A percentile compares a stretch with the other conserved stretches of the same genome.
These are phyloP conservation scores for Colius striatus DNA, from an alignment of 2,113 vertebrate species.

Conservation along the genomic window DNA sequence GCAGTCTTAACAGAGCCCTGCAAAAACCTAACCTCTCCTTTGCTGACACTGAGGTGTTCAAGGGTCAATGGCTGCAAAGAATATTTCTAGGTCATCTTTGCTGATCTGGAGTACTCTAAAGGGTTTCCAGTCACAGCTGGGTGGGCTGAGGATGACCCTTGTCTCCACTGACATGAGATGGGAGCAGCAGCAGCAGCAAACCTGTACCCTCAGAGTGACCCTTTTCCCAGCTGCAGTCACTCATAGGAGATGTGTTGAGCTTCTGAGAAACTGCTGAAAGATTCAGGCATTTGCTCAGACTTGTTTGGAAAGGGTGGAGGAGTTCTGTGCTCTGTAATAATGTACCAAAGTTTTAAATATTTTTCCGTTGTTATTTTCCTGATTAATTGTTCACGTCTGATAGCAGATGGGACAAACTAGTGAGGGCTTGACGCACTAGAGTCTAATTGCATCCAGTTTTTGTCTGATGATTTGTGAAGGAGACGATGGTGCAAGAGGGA, in stretches of 20 bases:
- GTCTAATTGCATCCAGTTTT: not conserved
- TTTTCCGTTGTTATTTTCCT: not conserved
- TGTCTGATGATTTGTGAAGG: not conserved
- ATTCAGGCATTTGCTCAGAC: rapidly evolving
- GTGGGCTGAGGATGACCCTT: not conserved
- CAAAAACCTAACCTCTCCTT: not conserved
- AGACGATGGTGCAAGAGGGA: not conserved
- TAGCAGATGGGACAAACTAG: not conserved
- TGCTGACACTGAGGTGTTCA: not conserved
- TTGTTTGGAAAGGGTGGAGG: not conserved
- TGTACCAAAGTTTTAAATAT: too few species aligned
- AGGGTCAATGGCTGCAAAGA: not conserved
- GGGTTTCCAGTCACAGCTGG: not conserved
- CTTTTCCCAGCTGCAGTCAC: not conserved
- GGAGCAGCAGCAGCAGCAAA: not conserved
- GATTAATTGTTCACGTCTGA: not conserved
- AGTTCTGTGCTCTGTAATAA: rapidly evolving
- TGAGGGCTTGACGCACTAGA: rapidly evolving
- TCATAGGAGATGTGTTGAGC: not conserved
- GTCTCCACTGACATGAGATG: not conserved
- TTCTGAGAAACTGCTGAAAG: not conserved
- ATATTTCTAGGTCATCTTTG: not conserved
- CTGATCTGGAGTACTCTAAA: not conserved
- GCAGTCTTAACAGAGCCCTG: not conserved
- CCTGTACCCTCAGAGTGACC: not conserved